Evolutionary conservation across 1,140 invertebrate genomes (phyloP), one percentile per base, ranked within the genome.

Genomic region (Bicyclus anynana): DNA sequence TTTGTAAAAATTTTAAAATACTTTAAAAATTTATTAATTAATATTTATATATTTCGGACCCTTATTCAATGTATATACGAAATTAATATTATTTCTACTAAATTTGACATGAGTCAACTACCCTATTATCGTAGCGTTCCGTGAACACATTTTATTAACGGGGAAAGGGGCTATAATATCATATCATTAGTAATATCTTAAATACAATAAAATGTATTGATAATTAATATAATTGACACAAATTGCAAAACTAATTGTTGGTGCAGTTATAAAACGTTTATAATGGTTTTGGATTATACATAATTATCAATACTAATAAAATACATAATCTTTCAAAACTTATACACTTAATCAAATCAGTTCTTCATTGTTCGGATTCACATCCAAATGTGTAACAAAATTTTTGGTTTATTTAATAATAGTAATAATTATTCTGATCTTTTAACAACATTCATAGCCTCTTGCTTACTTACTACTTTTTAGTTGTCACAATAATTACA

Each of bases 371-470:
- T 37, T 27, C 23, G 49, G 42, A 52, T 33, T 33, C 10, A 14
- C 40, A 12, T 47, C 20, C 42, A 23, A 20, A 40, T 26, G 27
- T 48, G 55, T 52, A 65, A 65, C 40, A 63, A 56, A 60, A 38
- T 44, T 53, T 60, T 65, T 63, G 54, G 53, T 48, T 67, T 55
- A 50, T 47, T 57, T 58, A 46, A 33, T 56, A 69, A 49, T 46
- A 46, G 2, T 9, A 18, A 13, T 44, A 44, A 44, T 44, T 44
- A 55, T 51, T 53, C 58, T 53, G 47, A 38, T 53, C n/a, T 51
- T 53, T 61, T 64, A 65, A 71, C 54, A 76, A 75, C 67, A 69
- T 67, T 72, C 63, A 77, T 80, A 80, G 77, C 74, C 80, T 80
- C 80, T 77, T 65, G 61, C 58, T 75, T 69, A 76, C 59, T 65